phyloP scores from a whole-genome alignment of 2,113 vertebrate species.

The Ariopsis seemanni region DNA sequence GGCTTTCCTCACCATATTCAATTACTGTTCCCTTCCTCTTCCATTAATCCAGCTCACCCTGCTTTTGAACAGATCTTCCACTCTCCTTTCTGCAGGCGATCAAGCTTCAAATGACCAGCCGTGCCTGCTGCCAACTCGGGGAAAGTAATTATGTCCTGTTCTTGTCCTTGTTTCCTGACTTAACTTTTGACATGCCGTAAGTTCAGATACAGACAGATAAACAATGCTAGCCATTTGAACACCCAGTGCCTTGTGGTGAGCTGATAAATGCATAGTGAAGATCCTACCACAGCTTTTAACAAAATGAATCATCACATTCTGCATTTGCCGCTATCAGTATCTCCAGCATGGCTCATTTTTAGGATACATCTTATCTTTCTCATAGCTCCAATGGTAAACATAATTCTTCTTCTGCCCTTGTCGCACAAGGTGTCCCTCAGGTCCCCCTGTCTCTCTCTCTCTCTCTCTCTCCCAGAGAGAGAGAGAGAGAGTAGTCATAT shows the following conservation, averaged over 20 bases:
- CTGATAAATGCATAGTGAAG: constrained; percentile 23
- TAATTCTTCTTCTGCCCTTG: constrained; percentile 20
- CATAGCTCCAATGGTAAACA: constrained; percentile 12
- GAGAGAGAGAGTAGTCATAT: no score
- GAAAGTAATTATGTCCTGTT: constrained; percentile 48
- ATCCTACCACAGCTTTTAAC: background rate
- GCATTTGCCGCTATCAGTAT: background rate
- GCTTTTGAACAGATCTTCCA: constrained; percentile 14
- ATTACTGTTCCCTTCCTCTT: constrained; percentile 20
- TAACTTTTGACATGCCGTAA: constrained; percentile 20
- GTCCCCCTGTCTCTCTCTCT: no score
- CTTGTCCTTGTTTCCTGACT: constrained; percentile 3
- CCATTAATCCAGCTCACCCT: constrained; percentile 12
- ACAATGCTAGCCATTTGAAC: background rate
- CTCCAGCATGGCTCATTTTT: constrained; percentile 1
- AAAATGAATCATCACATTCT: constrained; percentile 18
- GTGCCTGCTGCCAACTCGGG: constrained; percentile 9
- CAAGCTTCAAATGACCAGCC: constrained; percentile 14
- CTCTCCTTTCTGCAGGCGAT: constrained; percentile 13
- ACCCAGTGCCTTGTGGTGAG: background rate
- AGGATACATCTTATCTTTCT: constrained; percentile 14
- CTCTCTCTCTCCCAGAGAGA: no score
- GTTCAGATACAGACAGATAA: constrained; percentile 27
- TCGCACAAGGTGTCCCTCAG: background rate
- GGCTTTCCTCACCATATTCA: constrained; percentile 12